Evolutionary conservation across 2,113 vertebrate genomes (phyloP).

Genomic region (Physeter macrocephalus): DNA sequence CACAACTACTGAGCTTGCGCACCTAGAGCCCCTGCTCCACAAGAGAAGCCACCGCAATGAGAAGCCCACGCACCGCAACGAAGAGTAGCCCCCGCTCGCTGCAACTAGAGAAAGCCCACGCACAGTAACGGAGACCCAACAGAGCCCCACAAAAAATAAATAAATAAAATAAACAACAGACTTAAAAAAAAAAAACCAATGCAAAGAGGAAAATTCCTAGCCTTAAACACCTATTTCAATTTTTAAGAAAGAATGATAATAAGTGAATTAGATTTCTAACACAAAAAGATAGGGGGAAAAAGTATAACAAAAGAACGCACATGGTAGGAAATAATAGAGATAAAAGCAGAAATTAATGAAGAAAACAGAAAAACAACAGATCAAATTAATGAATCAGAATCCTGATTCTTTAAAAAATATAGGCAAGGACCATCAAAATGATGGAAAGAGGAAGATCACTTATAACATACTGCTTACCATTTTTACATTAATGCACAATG

Average conservation of each 20-base stretch:
- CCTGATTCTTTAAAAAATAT: background rate
- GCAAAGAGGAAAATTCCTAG: slow-evolving; percentile 2
- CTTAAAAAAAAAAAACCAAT: background rate
- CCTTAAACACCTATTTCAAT: background rate
- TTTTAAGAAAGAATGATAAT: background rate
- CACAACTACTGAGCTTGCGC: no score
- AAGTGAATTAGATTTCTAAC: background rate
- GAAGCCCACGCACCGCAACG: no score
- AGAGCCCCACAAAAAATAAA: no score
- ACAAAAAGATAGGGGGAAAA: background rate
- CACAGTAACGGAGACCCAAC: no score
- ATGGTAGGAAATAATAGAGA: slow-evolving; percentile 2
- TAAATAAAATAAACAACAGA: no score
- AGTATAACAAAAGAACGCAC: background rate
- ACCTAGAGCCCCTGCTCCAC: no score
- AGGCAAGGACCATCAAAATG: background rate
- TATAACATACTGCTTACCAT: background rate
- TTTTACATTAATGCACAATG: background rate
- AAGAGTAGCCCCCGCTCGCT: no score
- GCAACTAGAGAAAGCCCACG: no score
- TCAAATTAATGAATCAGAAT: slow-evolving; percentile 15
- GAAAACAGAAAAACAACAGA: background rate
- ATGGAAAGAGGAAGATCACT: background rate
- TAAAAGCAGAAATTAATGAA: slow-evolving; percentile 23
- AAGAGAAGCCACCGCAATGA: no score